phyloP scores from a whole-genome alignment of 2,888 invertebrate species.

The Apeira syringaria region DNA sequence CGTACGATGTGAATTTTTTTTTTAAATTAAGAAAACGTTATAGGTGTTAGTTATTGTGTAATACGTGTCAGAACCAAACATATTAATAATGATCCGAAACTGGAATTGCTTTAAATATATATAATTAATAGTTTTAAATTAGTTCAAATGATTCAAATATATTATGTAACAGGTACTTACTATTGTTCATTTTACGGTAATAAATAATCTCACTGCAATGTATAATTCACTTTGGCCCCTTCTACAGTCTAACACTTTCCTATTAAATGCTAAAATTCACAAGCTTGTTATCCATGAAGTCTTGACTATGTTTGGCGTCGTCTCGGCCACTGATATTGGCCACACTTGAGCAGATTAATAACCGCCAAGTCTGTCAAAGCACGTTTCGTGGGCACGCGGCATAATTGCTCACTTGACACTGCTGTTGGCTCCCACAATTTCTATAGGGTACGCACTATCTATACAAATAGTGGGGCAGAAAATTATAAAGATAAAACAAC shows the following conservation, averaged over 20 bases:
- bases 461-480: constrained; percentile 10
- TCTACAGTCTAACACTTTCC: background rate
- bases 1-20: too few relatives aligned
- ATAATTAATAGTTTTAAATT: too few relatives aligned
- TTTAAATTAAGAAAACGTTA: too few relatives aligned
- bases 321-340: constrained; percentile 1
- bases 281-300: constrained; percentile 4
- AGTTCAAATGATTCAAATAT: too few relatives aligned
- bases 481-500: constrained; percentile 24
- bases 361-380: constrained; percentile 3
- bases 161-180: too few relatives aligned
- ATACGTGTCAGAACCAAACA: too few relatives aligned
- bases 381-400: constrained; percentile 9
- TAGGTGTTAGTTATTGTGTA: too few relatives aligned
- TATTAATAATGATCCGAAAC: too few relatives aligned
- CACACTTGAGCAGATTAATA: constrained; percentile 4
- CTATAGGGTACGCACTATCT: background rate
- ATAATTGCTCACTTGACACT: constrained; percentile 26
- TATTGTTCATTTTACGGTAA: too few relatives aligned
- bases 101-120: too few relatives aligned
- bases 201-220: too few relatives aligned
- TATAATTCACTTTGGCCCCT: background rate
- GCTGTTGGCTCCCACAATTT: constrained; percentile 11
- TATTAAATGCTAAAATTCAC: background rate
- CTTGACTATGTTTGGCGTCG: constrained; percentile 7